Base-by-base conservation (phyloP, 2,888 invertebrate species). In the Hedya salicella region DNA sequence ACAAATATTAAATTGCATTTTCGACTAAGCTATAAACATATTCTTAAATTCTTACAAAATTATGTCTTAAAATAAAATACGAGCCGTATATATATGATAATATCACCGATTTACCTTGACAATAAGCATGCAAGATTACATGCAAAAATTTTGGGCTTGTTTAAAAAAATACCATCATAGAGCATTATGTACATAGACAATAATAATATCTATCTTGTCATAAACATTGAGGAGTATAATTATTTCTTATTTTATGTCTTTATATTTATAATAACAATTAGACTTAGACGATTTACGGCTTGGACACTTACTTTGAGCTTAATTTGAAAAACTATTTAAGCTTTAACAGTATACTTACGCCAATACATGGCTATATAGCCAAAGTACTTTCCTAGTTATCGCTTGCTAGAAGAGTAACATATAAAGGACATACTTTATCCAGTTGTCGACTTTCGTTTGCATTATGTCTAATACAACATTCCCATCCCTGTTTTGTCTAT, bases 301-400 rank as follows among this genome's bases (percentile, higher is more conserved):
- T 88, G 88, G 89, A 89, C 91, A 90, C 87, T 79, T 81, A 77
- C 75, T 84, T 91, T 91, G 91, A 91, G 91, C 90, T 88, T 85
- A 78, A 81, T 80, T 73, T 36, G 19, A 49, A 57, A 57, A 53
- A 40, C 8, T n/a, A 44, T 46, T 52, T 11, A 59, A 65, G 52
- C 36, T 52, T 21, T 53, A 16, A 46, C 14, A 42, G 17, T 60
- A 39, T 13, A 57, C 13, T 32, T 32, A 44, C 46, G 30, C 44
- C 44, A 6, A 25, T 25, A 25, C n/a, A n/a, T n/a, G n/a, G n/a
- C 6, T 25, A 4, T 17, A 8, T 21, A 56, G 30, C 17, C 44
- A 57, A 16, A 5, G 13, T 32, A 57, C 32, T 17, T 13, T 39
- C 14, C 17, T 17, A 9, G n/a, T 32, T 1, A 56, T 30, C 25